Percentiles rank a stretch among this genome's conserved stretches.
Evolutionary conservation across 2,888 invertebrate genomes (phyloP).

Genomic region (Caenorhabditis macrosperma): DNA sequence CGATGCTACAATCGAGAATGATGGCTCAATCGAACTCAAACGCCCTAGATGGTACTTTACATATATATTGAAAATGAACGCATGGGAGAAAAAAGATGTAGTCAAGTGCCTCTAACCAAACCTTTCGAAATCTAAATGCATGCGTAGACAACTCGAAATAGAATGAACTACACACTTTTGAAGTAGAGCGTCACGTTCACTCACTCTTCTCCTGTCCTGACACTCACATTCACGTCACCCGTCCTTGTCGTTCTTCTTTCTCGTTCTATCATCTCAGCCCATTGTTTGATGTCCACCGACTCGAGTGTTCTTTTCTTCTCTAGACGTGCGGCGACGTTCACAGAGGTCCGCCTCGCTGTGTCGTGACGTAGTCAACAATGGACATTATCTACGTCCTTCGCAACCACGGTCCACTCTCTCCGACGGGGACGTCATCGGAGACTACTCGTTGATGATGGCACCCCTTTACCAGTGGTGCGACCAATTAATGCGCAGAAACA

Average conservation of each 20-base stretch:
- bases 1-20: conserved; percentile 57
- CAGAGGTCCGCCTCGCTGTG: conserved; percentile 68
- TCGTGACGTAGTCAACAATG: conserved; percentile 57
- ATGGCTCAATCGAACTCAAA: conserved; percentile 37
- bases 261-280: conserved; percentile 3
- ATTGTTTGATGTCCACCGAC: conserved; percentile 41
- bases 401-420: conserved; percentile 40
- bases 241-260: not conserved
- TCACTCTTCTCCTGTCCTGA: not conserved
- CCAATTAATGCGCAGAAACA: conserved; percentile 63
- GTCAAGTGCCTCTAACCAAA: not conserved
- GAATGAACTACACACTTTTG: not conserved
- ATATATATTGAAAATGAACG: not conserved
- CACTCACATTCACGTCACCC: conserved; percentile 1
- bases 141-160: not conserved
- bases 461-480: conserved; percentile 78
- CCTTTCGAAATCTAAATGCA: not conserved
- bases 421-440: conserved; percentile 64
- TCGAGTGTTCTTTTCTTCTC: conserved; percentile 18
- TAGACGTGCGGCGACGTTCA: conserved; percentile 58
- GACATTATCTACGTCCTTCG: conserved; percentile 44
- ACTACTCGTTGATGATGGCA: conserved; percentile 77
- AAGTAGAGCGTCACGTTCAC: not conserved
- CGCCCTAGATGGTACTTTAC: conserved; percentile 45
- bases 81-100: conserved; percentile 8